phyloP scores from a whole-genome alignment of 2,113 vertebrate genomes.

The Arenaria interpres region DNA sequence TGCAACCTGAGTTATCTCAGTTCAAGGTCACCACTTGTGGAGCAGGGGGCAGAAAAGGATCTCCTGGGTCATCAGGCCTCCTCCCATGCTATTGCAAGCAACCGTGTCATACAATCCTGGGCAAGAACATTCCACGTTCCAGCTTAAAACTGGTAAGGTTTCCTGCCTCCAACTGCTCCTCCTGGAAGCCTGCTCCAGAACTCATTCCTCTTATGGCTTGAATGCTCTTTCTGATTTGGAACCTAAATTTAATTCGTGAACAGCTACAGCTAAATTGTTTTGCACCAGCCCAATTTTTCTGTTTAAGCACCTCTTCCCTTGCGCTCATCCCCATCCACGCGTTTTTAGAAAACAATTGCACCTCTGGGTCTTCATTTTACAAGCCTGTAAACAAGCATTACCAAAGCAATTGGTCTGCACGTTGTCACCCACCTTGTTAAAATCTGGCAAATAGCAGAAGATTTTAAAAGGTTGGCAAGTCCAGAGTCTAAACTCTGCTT shows the following conservation, averaged over 20 bases:
- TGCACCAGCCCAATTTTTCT: neutral
- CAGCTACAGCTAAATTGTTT: neutral
- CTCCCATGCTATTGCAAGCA: constrained; percentile 45
- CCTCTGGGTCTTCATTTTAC: neutral
- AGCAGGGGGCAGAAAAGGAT: neutral
- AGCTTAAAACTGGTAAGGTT: neutral
- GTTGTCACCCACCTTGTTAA: neutral
- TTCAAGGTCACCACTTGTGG: constrained; percentile 35
- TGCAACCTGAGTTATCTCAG: constrained; percentile 24
- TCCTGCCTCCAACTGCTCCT: neutral
- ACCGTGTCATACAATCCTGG: neutral
- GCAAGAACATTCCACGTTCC: neutral
- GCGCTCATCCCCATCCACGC: rapidly evolving
- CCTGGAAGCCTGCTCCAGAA: neutral
- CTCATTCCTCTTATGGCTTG: neutral
- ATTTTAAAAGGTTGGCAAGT: neutral
- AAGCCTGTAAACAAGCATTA: neutral
- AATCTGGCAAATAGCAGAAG: neutral
- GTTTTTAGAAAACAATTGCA: neutral
- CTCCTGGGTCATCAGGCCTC: constrained; percentile 15
- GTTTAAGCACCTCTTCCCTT: neutral
- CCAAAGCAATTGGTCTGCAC: neutral
- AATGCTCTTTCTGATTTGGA: neutral
- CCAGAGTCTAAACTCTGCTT: neutral
- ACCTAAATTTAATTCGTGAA: neutral